These are phyloP conservation scores for Meteorus colon DNA, from an alignment of 2,888 invertebrate genomes.

Conservation along the genomic window DNA sequence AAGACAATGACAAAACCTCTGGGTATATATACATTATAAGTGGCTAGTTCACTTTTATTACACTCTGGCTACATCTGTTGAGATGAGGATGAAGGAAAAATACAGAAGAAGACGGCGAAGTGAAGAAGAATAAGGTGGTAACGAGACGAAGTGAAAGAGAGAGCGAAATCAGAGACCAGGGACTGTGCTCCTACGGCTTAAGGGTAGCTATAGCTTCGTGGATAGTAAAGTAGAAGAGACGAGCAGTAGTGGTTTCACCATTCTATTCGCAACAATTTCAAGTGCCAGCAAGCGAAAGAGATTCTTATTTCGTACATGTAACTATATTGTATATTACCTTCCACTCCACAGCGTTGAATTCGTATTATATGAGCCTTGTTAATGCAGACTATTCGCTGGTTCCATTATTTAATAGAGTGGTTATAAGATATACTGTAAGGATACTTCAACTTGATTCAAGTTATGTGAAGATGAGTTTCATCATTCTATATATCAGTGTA, in stretches of 20 bases:
- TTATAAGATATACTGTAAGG: background rate
- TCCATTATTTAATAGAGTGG: conserved; percentile 1
- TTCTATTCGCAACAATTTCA: conserved; percentile 19
- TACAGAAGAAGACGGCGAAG: background rate
- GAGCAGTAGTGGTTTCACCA: conserved; percentile 21
- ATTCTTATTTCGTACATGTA: conserved; percentile 22
- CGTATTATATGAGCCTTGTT: conserved; percentile 37
- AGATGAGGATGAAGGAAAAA: background rate
- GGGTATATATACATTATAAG: conserved; percentile 22
- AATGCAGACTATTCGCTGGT: conserved; percentile 21
- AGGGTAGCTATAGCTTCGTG: background rate
- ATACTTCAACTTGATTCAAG: background rate
- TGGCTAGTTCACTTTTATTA: conserved; percentile 42
- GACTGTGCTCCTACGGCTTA: background rate
- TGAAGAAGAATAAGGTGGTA: conserved; percentile 19
- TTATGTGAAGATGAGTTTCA: background rate
- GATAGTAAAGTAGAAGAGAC: background rate
- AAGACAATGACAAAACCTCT: conserved; percentile 37
- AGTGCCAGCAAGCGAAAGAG: conserved; percentile 21
- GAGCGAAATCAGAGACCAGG: background rate
- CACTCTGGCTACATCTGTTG: conserved; percentile 21
- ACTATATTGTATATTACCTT: conserved; percentile 26
- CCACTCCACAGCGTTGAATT: conserved; percentile 41
- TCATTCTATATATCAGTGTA: background rate
- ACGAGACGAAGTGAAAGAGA: background rate